Conservation (phyloP, 1,140 invertebrate genomes). For the Melitaea cinxia region DNA sequence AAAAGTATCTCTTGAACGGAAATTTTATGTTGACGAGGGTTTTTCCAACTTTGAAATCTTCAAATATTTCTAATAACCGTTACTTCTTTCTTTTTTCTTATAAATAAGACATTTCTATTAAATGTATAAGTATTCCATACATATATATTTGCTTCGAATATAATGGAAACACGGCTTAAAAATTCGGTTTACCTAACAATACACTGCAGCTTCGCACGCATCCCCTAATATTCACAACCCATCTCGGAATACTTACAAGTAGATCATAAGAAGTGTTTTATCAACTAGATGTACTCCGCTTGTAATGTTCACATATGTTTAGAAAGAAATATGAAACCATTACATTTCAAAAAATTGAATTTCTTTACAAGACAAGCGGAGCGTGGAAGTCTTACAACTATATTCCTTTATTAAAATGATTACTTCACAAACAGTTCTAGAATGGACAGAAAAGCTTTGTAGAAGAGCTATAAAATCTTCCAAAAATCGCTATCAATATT, state of each 20-base stretch:
- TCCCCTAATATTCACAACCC: conserved; percentile 42
- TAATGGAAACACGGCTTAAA: background rate
- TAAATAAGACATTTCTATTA: background rate
- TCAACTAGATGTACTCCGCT: conserved; percentile 36
- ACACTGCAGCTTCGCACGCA: conserved; percentile 35
- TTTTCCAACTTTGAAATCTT: no score
- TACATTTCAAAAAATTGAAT: background rate
- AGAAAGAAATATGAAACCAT: background rate
- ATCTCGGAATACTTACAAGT: conserved; percentile 42
- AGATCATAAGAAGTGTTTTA: conserved; percentile 45
- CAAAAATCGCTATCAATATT: conserved; percentile 16
- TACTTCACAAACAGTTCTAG: conserved; percentile 14
- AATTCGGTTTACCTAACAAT: conserved; percentile 8
- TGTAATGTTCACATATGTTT: background rate
- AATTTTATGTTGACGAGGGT: background rate
- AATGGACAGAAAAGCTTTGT: conserved; percentile 22
- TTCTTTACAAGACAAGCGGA: conserved; percentile 14
- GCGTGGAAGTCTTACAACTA: conserved; percentile 18
- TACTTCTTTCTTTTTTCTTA: no score
- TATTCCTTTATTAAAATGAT: conserved; percentile 11
- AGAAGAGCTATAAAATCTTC: conserved; percentile 17
- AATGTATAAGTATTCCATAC: background rate
- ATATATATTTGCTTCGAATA: conserved; percentile 5
- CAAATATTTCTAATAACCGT: no score
- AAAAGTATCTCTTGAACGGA: background rate